Evolutionary conservation across 2,888 invertebrate species (phyloP), one percentile per base, ranked within the genome.

Genomic region (Lymantria dispar): DNA sequence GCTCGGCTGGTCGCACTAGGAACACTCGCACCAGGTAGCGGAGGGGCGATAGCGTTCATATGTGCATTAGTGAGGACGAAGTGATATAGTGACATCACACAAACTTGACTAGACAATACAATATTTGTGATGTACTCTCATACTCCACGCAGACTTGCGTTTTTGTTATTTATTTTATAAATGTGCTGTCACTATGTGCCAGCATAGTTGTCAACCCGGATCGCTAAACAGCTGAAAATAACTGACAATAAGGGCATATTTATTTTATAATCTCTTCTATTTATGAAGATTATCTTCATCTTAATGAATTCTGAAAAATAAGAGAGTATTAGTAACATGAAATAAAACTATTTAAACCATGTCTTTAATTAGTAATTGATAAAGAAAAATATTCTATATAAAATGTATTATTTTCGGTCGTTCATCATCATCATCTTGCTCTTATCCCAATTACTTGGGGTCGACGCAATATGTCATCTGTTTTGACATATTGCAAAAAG

Each of bases 1-100:
- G 87, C 43, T 87, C 87, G 0, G 83, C 85, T 1, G 85, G 54
- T 39, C 72, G 60, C 54, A 74, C 51, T n/a, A 71, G 56, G 60
- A 47, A 42, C 56, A 43, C 39, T 15, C 61, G 75, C 15, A 50
- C 52, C 61, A 76, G 87, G 70, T 85, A 85, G 83, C 88, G 70
- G 54, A 29, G 29, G 41, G 45, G 52, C 54, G 42, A 43, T 49
- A 49, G 56, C 54, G 31, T 13, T 42, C n/a, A n/a, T 33, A 14
- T 7, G 40, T 40, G 40, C 7, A 14, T 7, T 14, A 40, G 40
- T 40, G 14, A 22, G 2, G 22, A 22, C 5, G 22, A 22, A 22
- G 2, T 22, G 22, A 40, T 12, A 40, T 10, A 14, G 40, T 40
- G 40, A 14, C 14, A 5, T 22, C 22, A 40, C 8, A 38, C 14